Conservation (phyloP, 2,113 vertebrate genomes). For the Arizona elegans region DNA sequence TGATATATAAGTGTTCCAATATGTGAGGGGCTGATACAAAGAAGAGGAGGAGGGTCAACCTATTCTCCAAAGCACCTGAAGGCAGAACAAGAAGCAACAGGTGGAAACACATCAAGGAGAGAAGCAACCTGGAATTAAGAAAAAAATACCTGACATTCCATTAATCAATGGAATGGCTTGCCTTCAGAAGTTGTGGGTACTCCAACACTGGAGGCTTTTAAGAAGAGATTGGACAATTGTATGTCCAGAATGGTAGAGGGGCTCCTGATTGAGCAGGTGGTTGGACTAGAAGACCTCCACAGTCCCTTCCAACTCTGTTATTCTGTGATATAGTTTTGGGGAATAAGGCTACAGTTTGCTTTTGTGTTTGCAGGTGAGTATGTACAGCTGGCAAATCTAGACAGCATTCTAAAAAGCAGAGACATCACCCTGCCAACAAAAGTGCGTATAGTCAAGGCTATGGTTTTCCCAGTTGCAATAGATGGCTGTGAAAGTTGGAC, state of each 20-base stretch:
- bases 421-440: no score
- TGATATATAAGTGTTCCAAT: neutral
- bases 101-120: neutral
- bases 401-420: no score
- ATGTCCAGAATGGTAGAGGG: neutral
- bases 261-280: neutral
- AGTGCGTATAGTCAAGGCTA: no score
- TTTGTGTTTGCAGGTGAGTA: neutral
- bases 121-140: neutral
- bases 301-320: neutral
- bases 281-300: neutral
- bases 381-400: neutral
- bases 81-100: neutral
- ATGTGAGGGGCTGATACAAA: neutral
- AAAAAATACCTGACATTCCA: neutral
- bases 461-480: no score
- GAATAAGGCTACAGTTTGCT: neutral
- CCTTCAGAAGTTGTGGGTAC: neutral
- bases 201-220: neutral
- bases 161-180: neutral
- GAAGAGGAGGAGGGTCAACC: neutral
- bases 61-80: neutral
- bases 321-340: neutral
- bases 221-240: neutral
- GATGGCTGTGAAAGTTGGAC: no score